Percentiles rank a stretch among this genome's conserved stretches.
These are phyloP conservation scores for Ceratina japonica DNA, from an alignment of 1,140 invertebrate species.

Conservation along the genomic window DNA sequence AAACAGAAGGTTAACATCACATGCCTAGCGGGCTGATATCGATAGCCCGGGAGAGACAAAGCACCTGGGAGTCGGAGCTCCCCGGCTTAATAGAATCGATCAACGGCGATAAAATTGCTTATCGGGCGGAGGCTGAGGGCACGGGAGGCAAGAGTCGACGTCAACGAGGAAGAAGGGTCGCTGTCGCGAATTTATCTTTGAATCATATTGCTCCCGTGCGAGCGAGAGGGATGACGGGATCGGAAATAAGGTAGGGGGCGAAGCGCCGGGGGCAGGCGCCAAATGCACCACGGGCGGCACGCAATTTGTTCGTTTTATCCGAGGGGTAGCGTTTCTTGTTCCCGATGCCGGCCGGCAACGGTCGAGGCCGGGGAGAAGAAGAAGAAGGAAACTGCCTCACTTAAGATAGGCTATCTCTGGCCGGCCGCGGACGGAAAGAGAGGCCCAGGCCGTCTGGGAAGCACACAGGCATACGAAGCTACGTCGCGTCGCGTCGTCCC, in stretches of 20 bases:
- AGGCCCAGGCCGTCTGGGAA: slow-evolving; percentile 7
- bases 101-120: slow-evolving; percentile 35
- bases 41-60: slow-evolving; percentile 8
- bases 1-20: background rate
- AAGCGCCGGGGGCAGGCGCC: slow-evolving; percentile 6
- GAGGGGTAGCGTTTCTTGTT: slow-evolving; percentile 33
- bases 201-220: slow-evolving; percentile 20
- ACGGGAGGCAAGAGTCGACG: background rate
- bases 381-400: slow-evolving; percentile 49
- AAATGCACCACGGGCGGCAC: slow-evolving; percentile 13
- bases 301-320: slow-evolving; percentile 55
- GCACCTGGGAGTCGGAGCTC: background rate
- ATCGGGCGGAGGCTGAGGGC: slow-evolving; percentile 10
- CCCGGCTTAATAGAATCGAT: slow-evolving; percentile 37
- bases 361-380: background rate
- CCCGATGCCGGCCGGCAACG: slow-evolving; percentile 1
- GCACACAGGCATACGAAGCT: background rate
- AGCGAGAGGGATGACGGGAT: background rate
- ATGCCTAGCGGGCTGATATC: no score
- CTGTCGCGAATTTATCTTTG: slow-evolving; percentile 39
- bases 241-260: background rate
- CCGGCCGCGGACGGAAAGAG: slow-evolving; percentile 7
- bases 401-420: slow-evolving; percentile 62
- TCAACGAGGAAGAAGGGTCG: background rate
- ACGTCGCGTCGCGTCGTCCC: slow-evolving; percentile 37